These are phyloP conservation scores for Scaptomyza pallida DNA, from an alignment of 1,140 invertebrate species.

Conservation along the genomic window DNA sequence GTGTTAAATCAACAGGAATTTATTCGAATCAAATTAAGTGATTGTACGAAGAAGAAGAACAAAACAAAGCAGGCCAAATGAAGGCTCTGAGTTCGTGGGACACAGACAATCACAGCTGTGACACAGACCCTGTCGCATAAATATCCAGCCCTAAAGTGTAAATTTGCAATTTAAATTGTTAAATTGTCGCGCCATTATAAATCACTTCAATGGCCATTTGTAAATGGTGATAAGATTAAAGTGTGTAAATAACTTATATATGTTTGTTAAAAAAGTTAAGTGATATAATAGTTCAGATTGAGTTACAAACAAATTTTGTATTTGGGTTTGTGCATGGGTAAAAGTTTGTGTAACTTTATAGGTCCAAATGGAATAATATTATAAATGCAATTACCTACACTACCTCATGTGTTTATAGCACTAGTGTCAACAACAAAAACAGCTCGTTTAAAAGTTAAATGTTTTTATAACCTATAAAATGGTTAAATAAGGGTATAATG, in stretches of 20 bases:
- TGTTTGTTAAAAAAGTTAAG: not conserved
- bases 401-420: too few relatives aligned
- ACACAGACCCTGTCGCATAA: slow-evolving; percentile 36
- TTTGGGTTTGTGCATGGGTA: too few relatives aligned
- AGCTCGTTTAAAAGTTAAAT: too few relatives aligned
- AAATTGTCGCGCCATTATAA: slow-evolving; percentile 62
- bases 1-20: slow-evolving; percentile 68
- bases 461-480: too few relatives aligned
- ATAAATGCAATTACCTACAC: too few relatives aligned
- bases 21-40: slow-evolving; percentile 44
- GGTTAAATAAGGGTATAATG: too few relatives aligned
- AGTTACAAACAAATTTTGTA: not conserved
- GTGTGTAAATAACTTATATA: too few relatives aligned
- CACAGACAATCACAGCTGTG: slow-evolving; percentile 42
- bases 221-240: slow-evolving; percentile 10
- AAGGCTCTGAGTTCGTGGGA: not conserved
- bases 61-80: not conserved
- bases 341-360: too few relatives aligned
- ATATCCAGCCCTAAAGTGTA: slow-evolving; percentile 47
- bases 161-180: slow-evolving; percentile 63
- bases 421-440: too few relatives aligned
- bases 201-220: slow-evolving; percentile 33
- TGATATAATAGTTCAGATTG: too few relatives aligned
- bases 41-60: slow-evolving; percentile 22
- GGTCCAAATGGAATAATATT: too few relatives aligned